Evolutionary conservation across 2,113 vertebrate species (phyloP).

Genomic region (Micromys minutus): DNA sequence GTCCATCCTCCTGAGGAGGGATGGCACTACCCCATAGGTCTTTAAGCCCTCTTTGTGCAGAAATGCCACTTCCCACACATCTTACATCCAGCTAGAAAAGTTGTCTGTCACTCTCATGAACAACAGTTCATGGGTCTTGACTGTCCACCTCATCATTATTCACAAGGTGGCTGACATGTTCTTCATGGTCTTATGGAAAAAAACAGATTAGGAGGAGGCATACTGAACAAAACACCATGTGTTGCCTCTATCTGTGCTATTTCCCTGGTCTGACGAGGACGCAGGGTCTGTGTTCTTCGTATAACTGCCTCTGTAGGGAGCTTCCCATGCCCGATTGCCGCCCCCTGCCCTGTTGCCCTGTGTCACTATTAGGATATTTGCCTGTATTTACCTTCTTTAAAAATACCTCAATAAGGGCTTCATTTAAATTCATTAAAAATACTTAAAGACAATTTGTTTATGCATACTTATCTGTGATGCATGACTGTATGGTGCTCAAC

Average conservation of each 20-base stretch:
- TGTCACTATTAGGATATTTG: not conserved
- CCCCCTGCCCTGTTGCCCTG: not conserved
- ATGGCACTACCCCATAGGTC: fast-evolving
- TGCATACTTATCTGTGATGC: not conserved
- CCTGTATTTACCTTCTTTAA: not conserved
- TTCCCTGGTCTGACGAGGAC: not conserved
- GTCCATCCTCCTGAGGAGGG: not conserved
- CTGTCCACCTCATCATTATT: not conserved
- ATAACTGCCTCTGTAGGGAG: not conserved
- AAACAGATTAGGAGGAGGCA: not conserved
- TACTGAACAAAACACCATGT: not conserved
- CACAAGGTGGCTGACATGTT: not conserved
- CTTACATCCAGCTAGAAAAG: not conserved
- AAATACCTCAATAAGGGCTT: not conserved
- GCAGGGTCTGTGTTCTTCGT: not conserved
- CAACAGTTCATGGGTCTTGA: not conserved
- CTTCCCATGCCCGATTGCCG: too few species aligned
- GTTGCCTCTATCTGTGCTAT: not conserved
- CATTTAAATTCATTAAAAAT: not conserved
- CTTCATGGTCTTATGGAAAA: not conserved
- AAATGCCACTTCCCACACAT: not conserved
- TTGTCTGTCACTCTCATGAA: not conserved
- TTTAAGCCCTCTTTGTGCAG: not conserved
- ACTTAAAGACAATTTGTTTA: slow-evolving; percentile 1
- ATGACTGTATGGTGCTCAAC: not conserved